Base-by-base conservation (phyloP, 2,113 vertebrate genomes). In the Pterocles gutturalis region DNA sequence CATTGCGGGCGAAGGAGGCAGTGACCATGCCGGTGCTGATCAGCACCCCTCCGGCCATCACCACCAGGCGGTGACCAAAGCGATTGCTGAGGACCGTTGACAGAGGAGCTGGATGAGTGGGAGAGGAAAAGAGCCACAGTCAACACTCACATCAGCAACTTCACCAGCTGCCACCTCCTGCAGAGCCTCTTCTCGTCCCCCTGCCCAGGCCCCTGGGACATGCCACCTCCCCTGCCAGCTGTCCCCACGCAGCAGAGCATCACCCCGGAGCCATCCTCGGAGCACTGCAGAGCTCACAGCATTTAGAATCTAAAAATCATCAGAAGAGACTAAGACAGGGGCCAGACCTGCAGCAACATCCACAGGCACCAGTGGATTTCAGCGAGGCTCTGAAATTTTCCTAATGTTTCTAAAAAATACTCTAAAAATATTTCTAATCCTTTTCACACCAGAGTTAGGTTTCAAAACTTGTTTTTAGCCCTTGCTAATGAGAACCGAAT, bases 41-140 rank as follows among this genome's bases (percentile, higher is more conserved):
- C 6, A 99, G 98, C 57, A 99, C 84, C 38, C 99, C 99, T 34
- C 99, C 99, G 2, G 96, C 41, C 98, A 99, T 99, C 83, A 99
- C 99, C 70, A 99, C 99, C 3, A 98, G 61, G 58, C 99, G 99
- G 94, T 99, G 99, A 31, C 99, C 99, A 4, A 99, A 99, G 62
- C 98, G 98, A 65, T 98, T 99, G 83, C 99, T 99, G 97, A 99
- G 96, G 67, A 99, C 85, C 1, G 99, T 98, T 10, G 99, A 99
- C 54, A 99, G 97, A 43, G 99, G 99, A 72, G 98, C 99, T 99
- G 98, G 3, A 17, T 36, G 31, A 24, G 48, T 0, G 5, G 78
- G 28, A 45, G 54, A 81, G 60, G 80, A 31, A 43, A 0, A 88
- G 33, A 70, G 34, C 13, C 0, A 0, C 1, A 46, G 60, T 94